Percentiles rank a stretch among this genome's conserved stretches.
These are phyloP conservation scores for Molanna angustata DNA, from an alignment of 2,888 invertebrate genomes.

Conservation along the genomic window DNA sequence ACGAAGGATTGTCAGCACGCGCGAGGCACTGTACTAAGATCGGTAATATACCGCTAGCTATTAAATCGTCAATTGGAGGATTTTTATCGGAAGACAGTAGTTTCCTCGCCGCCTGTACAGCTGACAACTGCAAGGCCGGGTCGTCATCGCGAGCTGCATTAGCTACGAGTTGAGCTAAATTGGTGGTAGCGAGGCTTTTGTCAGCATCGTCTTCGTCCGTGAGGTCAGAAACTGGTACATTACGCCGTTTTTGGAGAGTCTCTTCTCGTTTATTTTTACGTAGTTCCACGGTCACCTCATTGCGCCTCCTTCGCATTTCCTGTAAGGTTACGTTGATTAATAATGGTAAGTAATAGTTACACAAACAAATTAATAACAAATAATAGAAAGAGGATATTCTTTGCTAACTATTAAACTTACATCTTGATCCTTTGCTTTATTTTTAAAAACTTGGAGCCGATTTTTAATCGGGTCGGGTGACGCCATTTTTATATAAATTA, in stretches of 20 bases:
- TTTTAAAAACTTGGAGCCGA: slow-evolving; percentile 94
- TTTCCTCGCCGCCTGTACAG: slow-evolving; percentile 94
- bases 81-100: slow-evolving; percentile 95
- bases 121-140: slow-evolving; percentile 78
- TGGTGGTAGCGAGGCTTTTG: slow-evolving; percentile 58
- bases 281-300: slow-evolving; percentile 94
- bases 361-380: background rate
- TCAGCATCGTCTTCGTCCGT: slow-evolving; percentile 76
- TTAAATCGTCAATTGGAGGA: slow-evolving; percentile 96
- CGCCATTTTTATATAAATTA: slow-evolving; percentile 64
- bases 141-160: slow-evolving; percentile 80
- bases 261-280: slow-evolving; percentile 98
- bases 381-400: slow-evolving; percentile 10
- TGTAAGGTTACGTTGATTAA: slow-evolving; percentile 44
- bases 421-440: slow-evolving; percentile 99
- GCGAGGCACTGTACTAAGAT: slow-evolving; percentile 89
- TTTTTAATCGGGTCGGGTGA: slow-evolving; percentile 72
- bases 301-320: slow-evolving; percentile 96
- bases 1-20: slow-evolving; percentile 78
- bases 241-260: slow-evolving; percentile 91
- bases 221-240: slow-evolving; percentile 87
- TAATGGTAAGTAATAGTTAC: background rate
- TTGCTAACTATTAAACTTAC: slow-evolving; percentile 59
- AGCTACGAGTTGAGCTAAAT: slow-evolving; percentile 78
- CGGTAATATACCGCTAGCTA: slow-evolving; percentile 91